phyloP scores from a whole-genome alignment of 2,113 vertebrate species.

The Oncorhynchus masou region DNA sequence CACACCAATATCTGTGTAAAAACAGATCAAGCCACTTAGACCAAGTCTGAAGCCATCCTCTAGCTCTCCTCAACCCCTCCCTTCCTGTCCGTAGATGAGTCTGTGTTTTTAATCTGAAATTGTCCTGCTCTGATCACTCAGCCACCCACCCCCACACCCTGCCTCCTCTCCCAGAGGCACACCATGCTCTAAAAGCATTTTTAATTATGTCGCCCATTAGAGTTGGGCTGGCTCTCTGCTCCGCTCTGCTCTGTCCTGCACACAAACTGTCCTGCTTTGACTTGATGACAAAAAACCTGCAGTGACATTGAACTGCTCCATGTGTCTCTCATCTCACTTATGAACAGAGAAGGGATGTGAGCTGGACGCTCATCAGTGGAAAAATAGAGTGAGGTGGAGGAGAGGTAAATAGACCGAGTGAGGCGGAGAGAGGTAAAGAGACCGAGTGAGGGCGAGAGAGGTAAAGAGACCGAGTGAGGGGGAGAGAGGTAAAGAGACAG shows the following conservation, averaged over 20 bases:
- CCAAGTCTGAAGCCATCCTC: background rate
- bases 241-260: slow-evolving; percentile 5
- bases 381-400: background rate
- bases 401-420: slow-evolving; percentile 6
- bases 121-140: slow-evolving; percentile 34
- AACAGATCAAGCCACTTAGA: background rate
- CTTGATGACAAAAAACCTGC: slow-evolving; percentile 52
- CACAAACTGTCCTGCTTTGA: slow-evolving; percentile 32
- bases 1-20: background rate
- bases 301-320: slow-evolving; percentile 49
- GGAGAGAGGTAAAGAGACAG: too few species aligned
- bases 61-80: background rate
- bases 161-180: slow-evolving; percentile 46
- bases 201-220: slow-evolving; percentile 76
- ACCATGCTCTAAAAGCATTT: slow-evolving; percentile 78
- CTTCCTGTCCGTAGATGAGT: slow-evolving; percentile 4
- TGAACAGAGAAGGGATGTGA: too few species aligned
- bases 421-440: too few species aligned
- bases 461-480: too few species aligned
- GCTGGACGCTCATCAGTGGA: slow-evolving; percentile 28
- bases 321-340: slow-evolving; percentile 13
- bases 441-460: too few species aligned
- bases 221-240: slow-evolving; percentile 39
- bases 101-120: slow-evolving; percentile 20
- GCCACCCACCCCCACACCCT: background rate